Percentiles rank a stretch among this genome's conserved stretches.
Conservation (phyloP, 1,140 invertebrate genomes). For the Meloidogyne chitwoodi region DNA sequence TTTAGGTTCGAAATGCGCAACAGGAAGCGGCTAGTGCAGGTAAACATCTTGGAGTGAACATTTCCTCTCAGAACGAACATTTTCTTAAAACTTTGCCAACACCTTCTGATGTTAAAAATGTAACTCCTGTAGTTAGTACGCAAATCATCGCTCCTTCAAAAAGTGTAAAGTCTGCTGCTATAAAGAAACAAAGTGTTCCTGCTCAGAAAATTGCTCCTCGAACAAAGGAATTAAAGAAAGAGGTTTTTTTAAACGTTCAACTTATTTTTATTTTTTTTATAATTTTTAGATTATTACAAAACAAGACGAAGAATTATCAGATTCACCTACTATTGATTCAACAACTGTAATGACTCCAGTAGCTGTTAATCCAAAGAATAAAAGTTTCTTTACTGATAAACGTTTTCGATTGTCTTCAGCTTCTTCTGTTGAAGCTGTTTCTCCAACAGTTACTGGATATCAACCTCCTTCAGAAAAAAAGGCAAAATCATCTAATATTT, state of each 20-base stretch:
- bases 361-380: not conserved
- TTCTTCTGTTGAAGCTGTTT: not conserved
- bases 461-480: not conserved
- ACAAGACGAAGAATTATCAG: not conserved
- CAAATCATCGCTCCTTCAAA: not conserved
- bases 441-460: not conserved
- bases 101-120: not conserved
- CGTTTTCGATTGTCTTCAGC: not conserved
- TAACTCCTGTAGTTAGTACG: not conserved
- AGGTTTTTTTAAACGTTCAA: not conserved
- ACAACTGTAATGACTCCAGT: not conserved
- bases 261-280: not conserved
- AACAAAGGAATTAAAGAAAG: not conserved
- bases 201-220: not conserved
- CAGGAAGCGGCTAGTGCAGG: not conserved
- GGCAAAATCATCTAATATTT: not conserved
- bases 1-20: not conserved
- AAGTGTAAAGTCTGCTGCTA: not conserved
- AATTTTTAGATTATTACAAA: not conserved
- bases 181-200: not conserved
- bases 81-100: not conserved
- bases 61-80: not conserved
- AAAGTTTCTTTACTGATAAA: not conserved
- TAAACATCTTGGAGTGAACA: not conserved
- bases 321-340: not conserved